Evolutionary conservation across 1,140 invertebrate genomes (phyloP), one percentile per base, ranked within the genome.

Genomic region (Brachystomella parvula): DNA sequence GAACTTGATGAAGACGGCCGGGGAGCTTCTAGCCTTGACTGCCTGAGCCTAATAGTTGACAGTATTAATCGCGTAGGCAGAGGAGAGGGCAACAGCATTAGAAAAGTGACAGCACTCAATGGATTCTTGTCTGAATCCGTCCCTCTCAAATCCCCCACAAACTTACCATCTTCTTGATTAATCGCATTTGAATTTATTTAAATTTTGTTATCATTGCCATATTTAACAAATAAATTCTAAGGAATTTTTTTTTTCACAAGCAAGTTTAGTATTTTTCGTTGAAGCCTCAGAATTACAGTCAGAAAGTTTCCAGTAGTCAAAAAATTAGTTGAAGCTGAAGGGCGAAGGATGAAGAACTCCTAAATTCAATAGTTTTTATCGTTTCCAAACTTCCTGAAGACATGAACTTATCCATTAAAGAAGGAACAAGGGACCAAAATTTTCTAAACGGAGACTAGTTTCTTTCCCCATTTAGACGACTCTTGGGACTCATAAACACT

Each of bases 31-130:
- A 80, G 79, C 64, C 71, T 80, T n/a, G 78, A 80, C 70, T 79
- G 79, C 60, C 69, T 80, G 19, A 80, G 79, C 3, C 73, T 79
- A 30, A 80, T 80, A 47, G 79, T 80, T 3, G 78, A 81, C 62
- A 80, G 78, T 65, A 80, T 80, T 39, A 77, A 74, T 44, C 76
- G 78, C 19, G 76, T 74, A 35, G 75, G 47, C 39, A 26, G 47
- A 17, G 9, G 9, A 6, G 12, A 12, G 17, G 28, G 28, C 17
- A 60, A 60, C 31, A 12, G 3, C 9, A 26, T 15, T 24, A 53
- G 6, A 39, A 39, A 6, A 6, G 35, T 19, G 6, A 6, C 35
- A 9, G 35, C 35, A 9, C 35, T 9, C 6, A 39, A 6, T 6
- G 19, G 19, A 39, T 19, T 19, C 19, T 39, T 19, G 19, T 39